A percentile compares a stretch with the other conserved stretches of the same genome.
Conservation (phyloP, 1,140 invertebrate genomes). For the Polyergus mexicanus region DNA sequence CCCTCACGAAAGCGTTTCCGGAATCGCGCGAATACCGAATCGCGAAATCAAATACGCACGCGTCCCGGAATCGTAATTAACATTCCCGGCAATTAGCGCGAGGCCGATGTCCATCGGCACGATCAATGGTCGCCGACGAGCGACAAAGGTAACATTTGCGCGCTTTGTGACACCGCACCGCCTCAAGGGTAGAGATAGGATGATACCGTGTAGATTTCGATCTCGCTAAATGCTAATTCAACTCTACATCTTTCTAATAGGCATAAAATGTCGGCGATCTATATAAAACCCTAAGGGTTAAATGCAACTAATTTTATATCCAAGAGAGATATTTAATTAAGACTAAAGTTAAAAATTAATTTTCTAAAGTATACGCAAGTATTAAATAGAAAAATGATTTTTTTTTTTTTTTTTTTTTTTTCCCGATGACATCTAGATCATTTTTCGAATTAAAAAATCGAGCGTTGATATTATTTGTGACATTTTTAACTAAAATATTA, state of each 20-base stretch:
- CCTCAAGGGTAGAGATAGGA: slow-evolving; percentile 8
- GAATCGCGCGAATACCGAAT: slow-evolving; percentile 48
- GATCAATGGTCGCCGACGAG: slow-evolving; percentile 59
- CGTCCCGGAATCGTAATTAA: slow-evolving; percentile 65
- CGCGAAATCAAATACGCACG: slow-evolving; percentile 56
- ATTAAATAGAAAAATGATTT: background rate
- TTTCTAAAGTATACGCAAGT: background rate
- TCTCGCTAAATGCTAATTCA: background rate
- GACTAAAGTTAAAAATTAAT: background rate
- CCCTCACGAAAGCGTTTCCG: slow-evolving; percentile 40
- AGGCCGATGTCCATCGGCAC: slow-evolving; percentile 36
- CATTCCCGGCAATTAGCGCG: slow-evolving; percentile 64
- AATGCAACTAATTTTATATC: background rate
- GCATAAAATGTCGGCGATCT: too few relatives aligned
- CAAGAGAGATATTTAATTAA: background rate
- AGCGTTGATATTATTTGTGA: background rate
- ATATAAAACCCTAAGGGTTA: background rate
- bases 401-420: too few relatives aligned
- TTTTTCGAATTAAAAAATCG: background rate
- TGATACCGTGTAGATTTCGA: background rate
- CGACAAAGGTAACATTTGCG: slow-evolving; percentile 38
- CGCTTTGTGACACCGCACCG: background rate
- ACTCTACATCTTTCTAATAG: background rate
- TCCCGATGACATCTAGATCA: background rate
- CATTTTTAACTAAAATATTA: background rate